Conservation (phyloP, 64 coral and sea anemone species). For the Pachyseris speciosa region DNA sequence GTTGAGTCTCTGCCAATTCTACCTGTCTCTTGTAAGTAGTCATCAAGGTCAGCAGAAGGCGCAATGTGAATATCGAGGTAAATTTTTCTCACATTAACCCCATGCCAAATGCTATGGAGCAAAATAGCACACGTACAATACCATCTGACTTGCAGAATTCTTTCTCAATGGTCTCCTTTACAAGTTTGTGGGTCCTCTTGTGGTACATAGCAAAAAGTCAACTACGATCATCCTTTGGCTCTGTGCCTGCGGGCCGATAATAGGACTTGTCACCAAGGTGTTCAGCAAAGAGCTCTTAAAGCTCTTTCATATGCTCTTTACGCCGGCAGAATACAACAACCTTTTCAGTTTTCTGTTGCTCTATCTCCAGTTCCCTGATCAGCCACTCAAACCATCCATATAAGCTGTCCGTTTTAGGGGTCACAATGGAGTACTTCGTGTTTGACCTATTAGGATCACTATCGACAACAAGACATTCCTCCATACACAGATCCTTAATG, state of each 20-base stretch:
- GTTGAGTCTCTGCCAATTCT: constrained; percentile 60
- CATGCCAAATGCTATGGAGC: constrained; percentile 77
- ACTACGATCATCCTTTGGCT: constrained; percentile 53
- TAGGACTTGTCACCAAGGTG: constrained; percentile 40
- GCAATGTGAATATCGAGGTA: constrained; percentile 74
- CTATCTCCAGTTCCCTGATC: constrained; percentile 41
- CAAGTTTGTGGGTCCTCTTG: constrained; percentile 62
- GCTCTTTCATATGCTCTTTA: constrained; percentile 68
- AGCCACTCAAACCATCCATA: constrained; percentile 43
- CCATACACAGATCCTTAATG: constrained; percentile 54
- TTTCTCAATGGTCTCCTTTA: constrained; percentile 59
- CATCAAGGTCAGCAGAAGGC: constrained; percentile 66
- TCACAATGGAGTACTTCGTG: constrained; percentile 30
- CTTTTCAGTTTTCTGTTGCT: constrained; percentile 24
- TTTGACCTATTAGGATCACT: constrained; percentile 51
- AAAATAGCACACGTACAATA: constrained; percentile 71
- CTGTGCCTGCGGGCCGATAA: not conserved
- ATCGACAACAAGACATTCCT: constrained; percentile 24
- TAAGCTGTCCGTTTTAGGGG: constrained; percentile 21
- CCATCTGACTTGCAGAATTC: constrained; percentile 77
- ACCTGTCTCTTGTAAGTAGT: constrained; percentile 84
- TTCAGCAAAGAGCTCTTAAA: constrained; percentile 64
- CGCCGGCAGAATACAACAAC: constrained; percentile 72
- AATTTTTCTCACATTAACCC: constrained; percentile 59
- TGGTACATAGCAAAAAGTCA: constrained; percentile 82